These are phyloP conservation scores for Caenorhabditis sp. DNA, from an alignment of 2,888 invertebrate species.

Conservation along the genomic window DNA sequence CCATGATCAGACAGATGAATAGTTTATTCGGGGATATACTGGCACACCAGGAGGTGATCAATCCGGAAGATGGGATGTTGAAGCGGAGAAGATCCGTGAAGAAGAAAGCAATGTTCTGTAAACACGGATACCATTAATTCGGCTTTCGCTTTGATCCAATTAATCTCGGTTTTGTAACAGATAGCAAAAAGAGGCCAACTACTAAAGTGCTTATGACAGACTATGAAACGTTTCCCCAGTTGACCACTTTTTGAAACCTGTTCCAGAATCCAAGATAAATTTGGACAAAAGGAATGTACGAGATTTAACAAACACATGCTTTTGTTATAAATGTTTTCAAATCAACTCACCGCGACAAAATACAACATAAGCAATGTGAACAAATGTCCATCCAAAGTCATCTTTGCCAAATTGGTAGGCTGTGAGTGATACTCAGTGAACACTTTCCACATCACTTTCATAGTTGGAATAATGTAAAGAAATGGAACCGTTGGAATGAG, in stretches of 20 bases:
- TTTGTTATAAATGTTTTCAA: no score
- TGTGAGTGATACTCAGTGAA: conserved; percentile 10
- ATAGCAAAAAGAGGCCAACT: no score
- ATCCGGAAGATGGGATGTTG: conserved; percentile 40
- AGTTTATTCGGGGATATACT: conserved; percentile 13
- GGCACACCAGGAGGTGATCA: conserved; percentile 50
- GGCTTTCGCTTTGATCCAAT: no score
- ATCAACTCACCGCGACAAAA: conserved; percentile 37
- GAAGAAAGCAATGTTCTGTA: conserved; percentile 47
- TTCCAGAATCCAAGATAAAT: no score
- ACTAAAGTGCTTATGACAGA: no score
- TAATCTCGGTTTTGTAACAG: no score
- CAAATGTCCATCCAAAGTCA: conserved; percentile 33
- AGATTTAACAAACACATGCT: no score
- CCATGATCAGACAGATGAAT: conserved; percentile 15
- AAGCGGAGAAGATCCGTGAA: conserved; percentile 46
- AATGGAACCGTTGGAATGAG: conserved; percentile 26
- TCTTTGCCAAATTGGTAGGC: not conserved
- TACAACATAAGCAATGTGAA: conserved; percentile 32
- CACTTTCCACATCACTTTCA: conserved; percentile 33
- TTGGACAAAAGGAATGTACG: no score
- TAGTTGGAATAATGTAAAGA: conserved; percentile 46
- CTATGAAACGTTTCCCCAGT: no score
- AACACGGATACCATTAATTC: not conserved
- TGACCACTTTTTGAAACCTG: no score